phyloP scores from a whole-genome alignment of 2,888 invertebrate species.

The Emesis furor region DNA sequence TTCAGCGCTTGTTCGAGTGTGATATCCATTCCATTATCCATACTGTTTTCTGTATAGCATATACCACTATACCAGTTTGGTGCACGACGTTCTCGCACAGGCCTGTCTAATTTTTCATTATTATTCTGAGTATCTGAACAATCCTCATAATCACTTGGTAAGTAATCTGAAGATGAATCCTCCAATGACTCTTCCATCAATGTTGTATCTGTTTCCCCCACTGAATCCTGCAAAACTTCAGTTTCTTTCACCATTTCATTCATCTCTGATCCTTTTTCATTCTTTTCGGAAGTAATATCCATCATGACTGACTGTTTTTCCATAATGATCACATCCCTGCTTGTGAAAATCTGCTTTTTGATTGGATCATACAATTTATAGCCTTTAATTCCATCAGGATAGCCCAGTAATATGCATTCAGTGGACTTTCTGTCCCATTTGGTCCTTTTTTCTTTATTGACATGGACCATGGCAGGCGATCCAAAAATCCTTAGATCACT shows the following conservation, averaged over 20 bases:
- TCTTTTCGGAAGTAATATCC: slow-evolving; percentile 17
- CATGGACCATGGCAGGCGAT: slow-evolving; percentile 10
- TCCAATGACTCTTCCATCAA: slow-evolving; percentile 36
- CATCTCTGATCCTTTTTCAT: slow-evolving; percentile 7
- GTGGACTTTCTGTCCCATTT: slow-evolving; percentile 24
- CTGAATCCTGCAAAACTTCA: slow-evolving; percentile 29
- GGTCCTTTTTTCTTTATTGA: not conserved
- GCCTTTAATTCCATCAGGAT: slow-evolving; percentile 23
- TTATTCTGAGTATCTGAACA: too few species aligned
- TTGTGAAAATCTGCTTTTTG: not conserved
- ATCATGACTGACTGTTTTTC: slow-evolving; percentile 13
- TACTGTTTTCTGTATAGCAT: too few species aligned
- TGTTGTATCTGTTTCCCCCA: slow-evolving; percentile 39
- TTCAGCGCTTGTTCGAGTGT: slow-evolving; percentile 33
- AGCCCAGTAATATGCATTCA: slow-evolving; percentile 20
- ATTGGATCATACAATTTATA: not conserved
- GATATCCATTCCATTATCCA: not conserved
- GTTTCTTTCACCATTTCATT: not conserved
- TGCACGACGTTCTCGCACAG: too few species aligned
- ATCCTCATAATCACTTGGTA: slow-evolving; percentile 14
- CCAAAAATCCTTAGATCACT: not conserved
- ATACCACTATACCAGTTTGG: too few species aligned
- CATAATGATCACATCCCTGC: slow-evolving; percentile 28
- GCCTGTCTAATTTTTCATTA: too few species aligned
- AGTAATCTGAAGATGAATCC: slow-evolving; percentile 33